phyloP scores from a whole-genome alignment of 2,113 vertebrate genomes.

The Triplophysa tibetana region DNA sequence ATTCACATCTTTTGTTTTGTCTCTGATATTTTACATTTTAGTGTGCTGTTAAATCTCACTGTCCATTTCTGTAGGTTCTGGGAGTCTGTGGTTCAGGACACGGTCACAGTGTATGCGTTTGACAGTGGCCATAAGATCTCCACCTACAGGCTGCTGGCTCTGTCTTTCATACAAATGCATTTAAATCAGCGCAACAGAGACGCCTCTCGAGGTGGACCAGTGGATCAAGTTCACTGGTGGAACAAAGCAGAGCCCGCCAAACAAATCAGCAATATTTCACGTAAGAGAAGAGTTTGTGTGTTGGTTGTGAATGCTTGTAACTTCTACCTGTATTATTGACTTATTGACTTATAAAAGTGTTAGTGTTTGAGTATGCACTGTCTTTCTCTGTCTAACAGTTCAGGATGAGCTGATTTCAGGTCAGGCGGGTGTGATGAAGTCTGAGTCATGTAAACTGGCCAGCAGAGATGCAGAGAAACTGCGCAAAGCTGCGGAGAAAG shows the following conservation, averaged over 20 bases:
- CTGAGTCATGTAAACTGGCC: slow-evolving; percentile 57
- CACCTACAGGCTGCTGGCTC: slow-evolving; percentile 76
- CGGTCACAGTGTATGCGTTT: slow-evolving; percentile 80
- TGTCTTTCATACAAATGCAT: slow-evolving; percentile 57
- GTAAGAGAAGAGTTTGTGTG: background rate
- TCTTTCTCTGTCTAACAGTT: slow-evolving; percentile 39
- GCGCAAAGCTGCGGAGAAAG: slow-evolving; percentile 78
- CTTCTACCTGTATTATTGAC: no score
- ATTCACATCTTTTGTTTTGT: background rate
- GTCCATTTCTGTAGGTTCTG: slow-evolving; percentile 72
- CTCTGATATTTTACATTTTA: background rate
- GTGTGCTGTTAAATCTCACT: background rate
- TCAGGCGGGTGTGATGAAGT: slow-evolving; percentile 42
- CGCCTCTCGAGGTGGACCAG: slow-evolving; percentile 52
- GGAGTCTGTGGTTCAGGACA: slow-evolving; percentile 70
- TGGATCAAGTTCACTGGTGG: slow-evolving; percentile 44
- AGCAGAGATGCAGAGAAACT: slow-evolving; percentile 77
- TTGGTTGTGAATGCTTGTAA: no score
- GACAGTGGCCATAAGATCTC: slow-evolving; percentile 77
- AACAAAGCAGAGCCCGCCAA: slow-evolving; percentile 8
- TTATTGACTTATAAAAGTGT: background rate
- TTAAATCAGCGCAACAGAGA: slow-evolving; percentile 43
- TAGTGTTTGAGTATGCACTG: slow-evolving; percentile 2
- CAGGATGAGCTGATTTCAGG: slow-evolving; percentile 28
- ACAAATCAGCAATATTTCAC: background rate